phyloP scores from a whole-genome alignment of 37 sponge, comb jelly and placozoan genomes.

The Aplysina aerophoba region DNA sequence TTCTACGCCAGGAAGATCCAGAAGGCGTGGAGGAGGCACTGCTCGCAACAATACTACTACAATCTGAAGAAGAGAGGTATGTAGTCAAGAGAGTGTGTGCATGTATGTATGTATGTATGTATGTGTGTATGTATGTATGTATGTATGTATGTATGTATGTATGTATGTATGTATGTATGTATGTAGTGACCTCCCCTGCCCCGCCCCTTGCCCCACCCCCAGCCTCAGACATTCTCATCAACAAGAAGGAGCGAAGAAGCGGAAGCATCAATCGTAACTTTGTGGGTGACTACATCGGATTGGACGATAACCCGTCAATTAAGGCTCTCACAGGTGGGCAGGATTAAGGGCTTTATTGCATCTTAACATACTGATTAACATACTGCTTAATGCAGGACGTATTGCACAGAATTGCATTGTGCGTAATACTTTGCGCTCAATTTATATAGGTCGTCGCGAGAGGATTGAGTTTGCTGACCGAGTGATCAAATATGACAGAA shows the following conservation, averaged over 20 bases:
- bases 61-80: conserved; percentile 88
- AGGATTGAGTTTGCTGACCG: conserved; percentile 93
- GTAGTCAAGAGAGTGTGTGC: neutral
- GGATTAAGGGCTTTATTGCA: neutral
- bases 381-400: neutral
- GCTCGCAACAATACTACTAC: conserved; percentile 78
- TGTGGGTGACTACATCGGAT: conserved; percentile 96
- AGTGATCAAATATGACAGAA: conserved; percentile 92
- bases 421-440: neutral
- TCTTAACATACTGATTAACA: neutral
- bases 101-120: neutral
- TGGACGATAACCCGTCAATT: conserved; percentile 88
- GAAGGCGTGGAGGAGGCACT: conserved; percentile 86
- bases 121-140: no score
- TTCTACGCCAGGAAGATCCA: conserved; percentile 92
- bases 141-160: no score
- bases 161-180: no score
- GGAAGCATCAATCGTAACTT: conserved; percentile 93
- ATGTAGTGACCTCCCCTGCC: no score
- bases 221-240: conserved; percentile 95
- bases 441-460: conserved; percentile 81
- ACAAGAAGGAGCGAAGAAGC: conserved; percentile 92
- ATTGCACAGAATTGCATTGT: neutral
- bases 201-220: neutral
- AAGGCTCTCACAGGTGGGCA: conserved; percentile 78